Conservation (phyloP, 2,888 invertebrate species). For the Pyrrhia umbra region DNA sequence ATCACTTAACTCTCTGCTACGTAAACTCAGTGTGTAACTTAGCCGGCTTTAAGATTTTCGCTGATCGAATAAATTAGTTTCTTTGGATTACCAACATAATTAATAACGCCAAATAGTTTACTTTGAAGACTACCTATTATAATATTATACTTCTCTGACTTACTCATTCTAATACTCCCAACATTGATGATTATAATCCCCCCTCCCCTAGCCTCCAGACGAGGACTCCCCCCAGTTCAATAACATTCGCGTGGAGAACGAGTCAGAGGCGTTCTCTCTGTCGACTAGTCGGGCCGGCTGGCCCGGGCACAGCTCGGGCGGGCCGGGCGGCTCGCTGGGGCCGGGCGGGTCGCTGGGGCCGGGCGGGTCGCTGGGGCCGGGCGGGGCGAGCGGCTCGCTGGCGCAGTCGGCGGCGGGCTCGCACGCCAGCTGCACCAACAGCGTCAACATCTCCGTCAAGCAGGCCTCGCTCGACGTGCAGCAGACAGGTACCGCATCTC, state of each 20-base stretch:
- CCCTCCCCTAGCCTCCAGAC: slow-evolving; percentile 57
- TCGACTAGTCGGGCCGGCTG: slow-evolving; percentile 60
- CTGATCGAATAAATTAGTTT: too few relatives aligned
- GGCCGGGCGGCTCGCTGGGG: neutral
- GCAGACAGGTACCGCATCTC: slow-evolving; percentile 85
- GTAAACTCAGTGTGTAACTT: too few relatives aligned
- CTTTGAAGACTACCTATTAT: too few relatives aligned
- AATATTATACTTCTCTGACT: too few relatives aligned
- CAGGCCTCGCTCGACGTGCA: slow-evolving; percentile 94
- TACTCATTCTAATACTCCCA: too few relatives aligned
- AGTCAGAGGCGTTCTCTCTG: slow-evolving; percentile 69
- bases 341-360: neutral
- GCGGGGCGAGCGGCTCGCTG: neutral
- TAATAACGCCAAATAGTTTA: too few relatives aligned
- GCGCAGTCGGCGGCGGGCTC: neutral
- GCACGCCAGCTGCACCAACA: slow-evolving; percentile 66
- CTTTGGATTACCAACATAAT: too few relatives aligned
- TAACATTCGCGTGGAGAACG: slow-evolving; percentile 78
- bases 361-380: neutral
- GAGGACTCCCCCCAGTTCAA: slow-evolving; percentile 66
- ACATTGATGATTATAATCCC: too few relatives aligned
- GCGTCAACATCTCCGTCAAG: slow-evolving; percentile 80
- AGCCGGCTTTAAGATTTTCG: too few relatives aligned
- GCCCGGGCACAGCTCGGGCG: neutral
- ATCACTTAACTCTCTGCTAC: too few relatives aligned